These are phyloP conservation scores for Syngnathus scovelli DNA, from an alignment of 2,113 vertebrate genomes.

Conservation along the genomic window DNA sequence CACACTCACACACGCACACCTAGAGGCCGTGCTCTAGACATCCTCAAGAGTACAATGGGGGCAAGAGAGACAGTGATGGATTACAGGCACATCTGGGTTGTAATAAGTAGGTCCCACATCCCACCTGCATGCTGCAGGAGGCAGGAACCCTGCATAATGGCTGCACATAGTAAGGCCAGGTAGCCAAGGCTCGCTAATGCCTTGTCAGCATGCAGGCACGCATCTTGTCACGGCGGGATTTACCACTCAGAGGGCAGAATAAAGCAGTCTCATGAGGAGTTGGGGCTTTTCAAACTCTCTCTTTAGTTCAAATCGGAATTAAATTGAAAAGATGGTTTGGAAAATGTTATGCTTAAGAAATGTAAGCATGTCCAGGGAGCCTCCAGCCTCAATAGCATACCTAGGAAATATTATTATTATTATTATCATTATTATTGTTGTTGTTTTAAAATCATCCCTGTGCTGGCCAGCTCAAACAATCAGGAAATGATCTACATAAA, in stretches of 20 bases:
- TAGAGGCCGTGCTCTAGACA: slow-evolving; percentile 53
- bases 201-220: slow-evolving; percentile 53
- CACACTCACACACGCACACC: slow-evolving; percentile 23
- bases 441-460: too few species aligned
- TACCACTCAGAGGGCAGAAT: slow-evolving; percentile 35
- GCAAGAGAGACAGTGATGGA: slow-evolving; percentile 65
- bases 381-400: slow-evolving; percentile 31
- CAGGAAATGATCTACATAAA: too few species aligned
- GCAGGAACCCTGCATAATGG: slow-evolving; percentile 60
- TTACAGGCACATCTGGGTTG: slow-evolving; percentile 67
- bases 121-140: slow-evolving; percentile 67
- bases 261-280: slow-evolving; percentile 23
- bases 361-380: slow-evolving; percentile 1
- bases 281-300: background rate
- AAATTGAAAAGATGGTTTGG: background rate
- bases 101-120: slow-evolving; percentile 69
- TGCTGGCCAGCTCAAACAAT: too few species aligned
- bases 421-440: too few species aligned
- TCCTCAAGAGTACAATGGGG: slow-evolving; percentile 56
- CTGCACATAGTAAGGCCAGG: slow-evolving; percentile 56
- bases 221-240: slow-evolving; percentile 51
- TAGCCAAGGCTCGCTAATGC: slow-evolving; percentile 53
- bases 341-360: background rate
- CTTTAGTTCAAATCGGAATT: background rate
- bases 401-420: slow-evolving; percentile 4